These are phyloP conservation scores for Thecophora atra DNA, from an alignment of 2,888 invertebrate species.

Conservation along the genomic window DNA sequence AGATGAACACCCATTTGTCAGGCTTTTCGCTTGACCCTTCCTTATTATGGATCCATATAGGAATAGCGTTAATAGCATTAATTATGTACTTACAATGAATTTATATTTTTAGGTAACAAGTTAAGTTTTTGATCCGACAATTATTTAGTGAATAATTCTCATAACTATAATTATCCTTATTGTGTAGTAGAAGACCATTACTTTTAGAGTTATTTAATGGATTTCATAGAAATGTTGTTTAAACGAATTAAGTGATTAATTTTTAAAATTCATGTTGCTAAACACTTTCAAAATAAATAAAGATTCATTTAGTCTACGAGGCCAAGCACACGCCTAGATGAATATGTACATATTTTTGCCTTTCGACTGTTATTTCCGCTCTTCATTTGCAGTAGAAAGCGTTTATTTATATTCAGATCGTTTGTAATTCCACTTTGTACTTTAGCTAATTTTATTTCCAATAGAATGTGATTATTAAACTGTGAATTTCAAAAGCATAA, in stretches of 20 bases:
- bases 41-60: constrained; percentile 2
- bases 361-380: no score
- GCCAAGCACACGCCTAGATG: no score
- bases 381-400: no score
- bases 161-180: background rate
- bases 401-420: no score
- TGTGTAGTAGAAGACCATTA: background rate
- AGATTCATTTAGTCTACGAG: background rate
- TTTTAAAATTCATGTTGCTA: background rate
- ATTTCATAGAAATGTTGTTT: background rate
- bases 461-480: no score
- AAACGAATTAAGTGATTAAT: background rate
- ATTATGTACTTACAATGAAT: constrained; percentile 10
- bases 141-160: background rate
- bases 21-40: no score
- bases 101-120: constrained; percentile 25
- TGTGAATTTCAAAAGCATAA: no score
- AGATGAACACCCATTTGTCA: background rate
- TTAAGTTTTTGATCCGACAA: constrained; percentile 1
- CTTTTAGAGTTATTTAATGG: background rate
- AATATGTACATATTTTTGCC: no score
- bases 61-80: constrained; percentile 23
- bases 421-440: no score
- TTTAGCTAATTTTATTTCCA: no score
- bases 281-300: background rate